A percentile compares a stretch with the other conserved stretches of the same genome.
phyloP scores from a whole-genome alignment of 2,888 invertebrate species.

The Meiosimyza decipiens region DNA sequence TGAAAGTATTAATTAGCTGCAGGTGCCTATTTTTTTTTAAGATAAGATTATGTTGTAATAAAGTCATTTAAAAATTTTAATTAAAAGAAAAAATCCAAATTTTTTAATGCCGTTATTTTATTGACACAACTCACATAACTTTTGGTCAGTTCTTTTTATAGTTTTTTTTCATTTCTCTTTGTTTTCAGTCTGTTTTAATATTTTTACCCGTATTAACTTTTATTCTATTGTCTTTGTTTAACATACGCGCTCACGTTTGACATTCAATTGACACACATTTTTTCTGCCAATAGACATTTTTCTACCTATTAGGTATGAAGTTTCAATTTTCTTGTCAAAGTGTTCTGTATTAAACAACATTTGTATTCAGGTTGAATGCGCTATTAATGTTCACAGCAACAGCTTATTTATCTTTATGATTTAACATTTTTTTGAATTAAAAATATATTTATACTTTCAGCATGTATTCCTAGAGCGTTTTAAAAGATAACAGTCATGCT shows the following conservation, averaged over 20 bases:
- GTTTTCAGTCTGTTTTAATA: neutral
- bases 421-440: too few species aligned
- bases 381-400: slow-evolving; percentile 40
- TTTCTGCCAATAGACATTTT: neutral
- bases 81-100: too few species aligned
- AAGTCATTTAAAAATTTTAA: too few species aligned
- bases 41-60: too few species aligned
- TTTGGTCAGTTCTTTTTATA: neutral
- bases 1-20: too few species aligned
- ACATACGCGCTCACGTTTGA: slow-evolving; percentile 21
- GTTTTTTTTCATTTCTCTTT: too few species aligned
- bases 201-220: neutral
- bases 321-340: slow-evolving; percentile 6
- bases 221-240: too few species aligned
- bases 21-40: too few species aligned
- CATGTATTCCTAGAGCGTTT: too few species aligned
- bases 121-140: neutral
- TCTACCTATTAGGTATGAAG: slow-evolving; percentile 20
- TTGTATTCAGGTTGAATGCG: slow-evolving; percentile 49
- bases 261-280: slow-evolving; percentile 39
- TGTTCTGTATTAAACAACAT: slow-evolving; percentile 19
- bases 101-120: neutral
- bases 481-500: too few species aligned
- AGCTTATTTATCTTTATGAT: too few species aligned
- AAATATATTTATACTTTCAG: too few species aligned